Evolutionary conservation across 1,140 invertebrate species (phyloP).

Genomic region (Trichonephila clavata): DNA sequence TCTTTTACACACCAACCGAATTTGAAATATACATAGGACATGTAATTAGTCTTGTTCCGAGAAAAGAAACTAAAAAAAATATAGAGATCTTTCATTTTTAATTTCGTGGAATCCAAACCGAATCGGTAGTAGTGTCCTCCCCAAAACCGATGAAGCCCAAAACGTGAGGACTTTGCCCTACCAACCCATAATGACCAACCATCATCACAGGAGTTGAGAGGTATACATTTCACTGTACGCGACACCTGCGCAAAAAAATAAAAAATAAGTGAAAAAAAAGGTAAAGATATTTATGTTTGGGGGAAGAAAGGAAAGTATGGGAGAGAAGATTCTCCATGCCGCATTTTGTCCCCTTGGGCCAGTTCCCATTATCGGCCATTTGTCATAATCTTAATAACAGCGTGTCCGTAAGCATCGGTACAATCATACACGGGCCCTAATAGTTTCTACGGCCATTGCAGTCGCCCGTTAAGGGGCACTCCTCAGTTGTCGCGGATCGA

Average conservation of each 20-base stretch:
- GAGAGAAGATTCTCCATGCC: neutral
- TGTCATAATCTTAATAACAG: slow-evolving; percentile 71
- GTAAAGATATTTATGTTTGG: slow-evolving; percentile 22
- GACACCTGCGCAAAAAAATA: slow-evolving; percentile 67
- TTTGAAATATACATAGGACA: too few species aligned
- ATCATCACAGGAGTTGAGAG: neutral
- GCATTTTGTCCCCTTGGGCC: slow-evolving; percentile 45
- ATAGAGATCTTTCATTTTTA: too few species aligned
- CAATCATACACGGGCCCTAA: slow-evolving; percentile 49
- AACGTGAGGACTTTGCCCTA: slow-evolving; percentile 30
- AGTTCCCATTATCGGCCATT: slow-evolving; percentile 66
- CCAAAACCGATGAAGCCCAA: neutral
- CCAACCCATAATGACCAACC: slow-evolving; percentile 27
- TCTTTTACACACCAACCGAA: too few species aligned
- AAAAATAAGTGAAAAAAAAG: neutral
- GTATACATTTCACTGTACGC: slow-evolving; percentile 12
- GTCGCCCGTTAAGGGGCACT: slow-evolving; percentile 59
- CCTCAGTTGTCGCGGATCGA: slow-evolving; percentile 29
- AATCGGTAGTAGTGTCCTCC: neutral
- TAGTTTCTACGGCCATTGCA: slow-evolving; percentile 50
- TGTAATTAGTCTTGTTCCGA: too few species aligned
- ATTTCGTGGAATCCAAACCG: too few species aligned
- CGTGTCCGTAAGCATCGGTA: slow-evolving; percentile 67
- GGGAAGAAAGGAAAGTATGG: neutral
- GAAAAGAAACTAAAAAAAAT: too few species aligned